Evolutionary conservation across 2,113 vertebrate species (phyloP).

Genomic region (Gambusia affinis): DNA sequence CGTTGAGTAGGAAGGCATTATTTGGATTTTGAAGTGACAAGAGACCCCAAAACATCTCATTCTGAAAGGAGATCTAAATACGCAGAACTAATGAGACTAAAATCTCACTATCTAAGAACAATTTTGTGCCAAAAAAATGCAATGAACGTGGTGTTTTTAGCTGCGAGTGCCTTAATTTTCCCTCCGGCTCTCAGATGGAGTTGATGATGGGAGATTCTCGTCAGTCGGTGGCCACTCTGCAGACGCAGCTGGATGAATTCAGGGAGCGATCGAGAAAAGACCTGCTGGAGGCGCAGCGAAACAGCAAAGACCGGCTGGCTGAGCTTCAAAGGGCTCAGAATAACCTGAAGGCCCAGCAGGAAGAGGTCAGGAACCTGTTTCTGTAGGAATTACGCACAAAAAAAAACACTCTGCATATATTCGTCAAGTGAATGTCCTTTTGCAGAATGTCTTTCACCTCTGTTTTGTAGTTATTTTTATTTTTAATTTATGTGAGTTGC

Average conservation of each 20-base stretch:
- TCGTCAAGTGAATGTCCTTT: no score
- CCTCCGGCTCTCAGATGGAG: constrained; percentile 81
- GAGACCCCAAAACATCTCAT: no score
- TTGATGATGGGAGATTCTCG: constrained; percentile 85
- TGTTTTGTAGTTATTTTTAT: no score
- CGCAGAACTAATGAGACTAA: no score
- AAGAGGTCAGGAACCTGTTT: constrained; percentile 83
- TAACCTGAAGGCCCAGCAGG: constrained; percentile 83
- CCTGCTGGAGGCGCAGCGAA: constrained; percentile 86
- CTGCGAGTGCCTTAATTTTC: neutral
- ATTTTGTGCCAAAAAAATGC: no score
- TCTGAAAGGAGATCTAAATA: no score
- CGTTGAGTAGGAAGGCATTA: no score
- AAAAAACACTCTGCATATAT: neutral
- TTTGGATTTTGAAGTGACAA: no score
- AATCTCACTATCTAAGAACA: no score
- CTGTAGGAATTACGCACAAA: neutral
- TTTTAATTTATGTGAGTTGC: no score
- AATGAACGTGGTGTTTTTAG: neutral
- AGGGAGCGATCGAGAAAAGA: constrained; percentile 89
- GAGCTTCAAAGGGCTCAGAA: constrained; percentile 88
- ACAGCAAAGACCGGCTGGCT: constrained; percentile 84
- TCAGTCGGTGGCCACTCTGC: constrained; percentile 81
- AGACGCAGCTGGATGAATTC: constrained; percentile 88
- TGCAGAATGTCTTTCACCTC: no score